Evolutionary conservation across 2,888 invertebrate genomes (phyloP), one percentile per base, ranked within the genome.

Genomic region (Coecobrya sp.): DNA sequence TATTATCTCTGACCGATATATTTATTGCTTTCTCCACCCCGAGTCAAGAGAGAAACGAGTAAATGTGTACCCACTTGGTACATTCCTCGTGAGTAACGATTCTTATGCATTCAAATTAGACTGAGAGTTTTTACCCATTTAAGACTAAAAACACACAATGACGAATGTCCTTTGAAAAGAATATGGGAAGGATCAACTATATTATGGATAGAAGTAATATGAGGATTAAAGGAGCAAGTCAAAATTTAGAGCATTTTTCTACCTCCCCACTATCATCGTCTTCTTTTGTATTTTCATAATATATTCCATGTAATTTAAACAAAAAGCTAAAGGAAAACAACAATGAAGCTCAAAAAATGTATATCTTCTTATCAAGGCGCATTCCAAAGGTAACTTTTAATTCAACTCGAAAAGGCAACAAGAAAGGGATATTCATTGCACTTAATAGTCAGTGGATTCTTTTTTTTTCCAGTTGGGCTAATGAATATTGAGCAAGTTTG

Each of bases 1-100:
- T 87, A 87, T 87, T 87, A 82, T 89, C 89, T 91, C 91, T 91
- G 91, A 91, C 91, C 91, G 91, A 91, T 91, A 91, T 91, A 91
- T 91, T 91, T 91, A 91, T 91, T 91, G 86, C 91, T 91, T 86
- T 86, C 91, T 85, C 91, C 91, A 86, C 91, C 91, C 91, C 86
- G 55, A 91, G 86, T 81, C 91, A 79, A 90, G 36, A n/a, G 19
- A 62, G 59, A 62, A 19, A 85, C 3, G 62, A 62, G 19, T 36
- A 25, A 22, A 10, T 1, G 3, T 62, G 36, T 36, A 62, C 36
- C 19, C 30, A 82, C 22, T 55, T 25, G 25, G 42, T 45, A 52
- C 52, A 82, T 89, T 89, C 89, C 82, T 89, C 82, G 70, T 82
- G 89, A 89, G 55, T 55, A 82, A 25, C 42, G n/a, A 65, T 45